Evolutionary conservation across 2,113 vertebrate genomes (phyloP).

Genomic region (Pycnonotus jocosus): DNA sequence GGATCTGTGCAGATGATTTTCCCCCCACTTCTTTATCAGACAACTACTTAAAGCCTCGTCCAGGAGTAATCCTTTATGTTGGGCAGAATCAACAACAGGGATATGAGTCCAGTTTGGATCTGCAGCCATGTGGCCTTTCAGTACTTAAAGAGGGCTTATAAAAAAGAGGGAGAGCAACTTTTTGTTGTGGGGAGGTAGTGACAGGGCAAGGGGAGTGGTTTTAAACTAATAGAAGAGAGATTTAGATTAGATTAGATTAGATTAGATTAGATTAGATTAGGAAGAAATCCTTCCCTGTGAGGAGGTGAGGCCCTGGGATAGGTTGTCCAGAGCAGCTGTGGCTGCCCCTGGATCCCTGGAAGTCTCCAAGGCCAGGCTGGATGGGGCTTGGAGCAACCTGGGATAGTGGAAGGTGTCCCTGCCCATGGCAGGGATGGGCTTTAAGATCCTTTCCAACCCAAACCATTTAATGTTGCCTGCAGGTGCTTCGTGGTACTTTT

Average conservation of each 20-base stretch:
- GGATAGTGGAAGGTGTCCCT: background rate
- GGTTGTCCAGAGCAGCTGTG: background rate
- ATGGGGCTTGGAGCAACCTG: fast-evolving
- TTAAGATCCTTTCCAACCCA: background rate
- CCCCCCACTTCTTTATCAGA: background rate
- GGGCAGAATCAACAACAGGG: background rate
- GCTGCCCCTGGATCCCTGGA: background rate
- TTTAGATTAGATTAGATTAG: background rate
- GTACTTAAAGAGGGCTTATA: background rate
- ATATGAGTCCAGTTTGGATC: background rate
- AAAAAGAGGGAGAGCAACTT: background rate
- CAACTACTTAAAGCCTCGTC: background rate
- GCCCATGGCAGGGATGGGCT: background rate
- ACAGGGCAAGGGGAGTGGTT: background rate
- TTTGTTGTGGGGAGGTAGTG: background rate
- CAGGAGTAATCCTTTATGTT: background rate
- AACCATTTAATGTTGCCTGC: background rate
- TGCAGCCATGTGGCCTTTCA: background rate
- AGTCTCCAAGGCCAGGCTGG: background rate
- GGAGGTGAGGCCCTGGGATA: background rate
- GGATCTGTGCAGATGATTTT: background rate
- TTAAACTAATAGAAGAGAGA: background rate
- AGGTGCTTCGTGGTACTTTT: background rate
- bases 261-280: background rate
- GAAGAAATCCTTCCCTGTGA: background rate